phyloP scores from a whole-genome alignment of 2,113 vertebrate genomes.

The Tenrec ecaudatus region DNA sequence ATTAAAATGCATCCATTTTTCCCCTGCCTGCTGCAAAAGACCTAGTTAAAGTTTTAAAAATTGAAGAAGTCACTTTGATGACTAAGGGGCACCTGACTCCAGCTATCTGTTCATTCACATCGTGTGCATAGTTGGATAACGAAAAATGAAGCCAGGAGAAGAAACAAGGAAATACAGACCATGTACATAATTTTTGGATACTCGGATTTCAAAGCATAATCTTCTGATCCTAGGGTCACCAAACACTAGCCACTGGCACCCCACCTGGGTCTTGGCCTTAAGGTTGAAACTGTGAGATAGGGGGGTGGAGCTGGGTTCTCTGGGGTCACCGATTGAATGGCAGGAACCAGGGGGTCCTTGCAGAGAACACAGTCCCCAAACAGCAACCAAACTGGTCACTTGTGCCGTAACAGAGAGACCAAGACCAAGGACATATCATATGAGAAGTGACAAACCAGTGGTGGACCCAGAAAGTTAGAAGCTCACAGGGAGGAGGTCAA shows the following conservation, averaged over 20 bases:
- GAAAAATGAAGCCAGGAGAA: background rate
- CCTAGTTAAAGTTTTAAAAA: too few relatives aligned
- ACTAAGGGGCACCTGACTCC: too few relatives aligned
- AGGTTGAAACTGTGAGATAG: background rate
- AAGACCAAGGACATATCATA: too few relatives aligned
- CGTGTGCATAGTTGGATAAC: background rate
- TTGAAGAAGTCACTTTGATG: too few relatives aligned
- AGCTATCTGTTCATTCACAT: background rate
- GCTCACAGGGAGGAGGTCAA: background rate
- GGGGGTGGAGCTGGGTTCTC: background rate
- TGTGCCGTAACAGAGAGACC: too few relatives aligned
- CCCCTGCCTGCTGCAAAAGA: background rate
- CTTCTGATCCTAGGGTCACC: background rate
- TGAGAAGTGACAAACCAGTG: background rate
- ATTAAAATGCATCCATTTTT: background rate
- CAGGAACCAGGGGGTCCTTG: background rate
- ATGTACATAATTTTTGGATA: background rate
- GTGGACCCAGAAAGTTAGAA: background rate
- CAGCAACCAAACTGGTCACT: background rate
- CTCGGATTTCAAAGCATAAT: background rate
- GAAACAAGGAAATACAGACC: background rate
- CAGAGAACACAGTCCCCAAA: background rate
- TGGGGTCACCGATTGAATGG: background rate
- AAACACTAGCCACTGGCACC: background rate
- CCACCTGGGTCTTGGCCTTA: background rate